These are phyloP conservation scores for Brachyptera risi DNA, from an alignment of 2,888 invertebrate species.

Conservation along the genomic window DNA sequence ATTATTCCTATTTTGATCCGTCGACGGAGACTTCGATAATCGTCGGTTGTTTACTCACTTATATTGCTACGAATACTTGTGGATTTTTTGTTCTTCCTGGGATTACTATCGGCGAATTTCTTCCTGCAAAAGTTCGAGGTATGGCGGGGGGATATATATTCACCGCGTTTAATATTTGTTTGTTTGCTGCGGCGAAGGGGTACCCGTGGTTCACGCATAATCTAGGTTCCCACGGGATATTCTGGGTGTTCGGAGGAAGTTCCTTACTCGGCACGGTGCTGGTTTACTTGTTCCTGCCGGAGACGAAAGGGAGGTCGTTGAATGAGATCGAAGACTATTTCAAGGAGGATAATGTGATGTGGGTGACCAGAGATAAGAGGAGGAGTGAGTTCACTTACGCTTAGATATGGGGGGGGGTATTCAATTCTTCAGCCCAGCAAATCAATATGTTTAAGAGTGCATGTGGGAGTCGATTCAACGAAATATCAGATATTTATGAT, in stretches of 20 bases:
- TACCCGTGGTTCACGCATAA: constrained; percentile 50
- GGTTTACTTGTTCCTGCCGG: constrained; percentile 65
- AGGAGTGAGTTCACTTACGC: not conserved
- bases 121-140: constrained; percentile 69
- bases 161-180: constrained; percentile 62
- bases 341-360: constrained; percentile 55
- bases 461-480: too few species aligned
- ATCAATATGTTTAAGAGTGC: too few species aligned
- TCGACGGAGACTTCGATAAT: constrained; percentile 38
- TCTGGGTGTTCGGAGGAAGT: constrained; percentile 63
- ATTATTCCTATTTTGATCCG: not conserved
- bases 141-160: constrained; percentile 70
- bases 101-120: constrained; percentile 69
- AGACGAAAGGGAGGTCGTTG: constrained; percentile 67
- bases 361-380: constrained; percentile 26
- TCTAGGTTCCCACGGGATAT: constrained; percentile 64
- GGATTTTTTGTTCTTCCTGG: constrained; percentile 72
- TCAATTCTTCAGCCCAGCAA: too few species aligned
- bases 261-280: constrained; percentile 60
- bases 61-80: constrained; percentile 69
- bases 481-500: too few species aligned
- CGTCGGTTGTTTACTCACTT: constrained; percentile 55
- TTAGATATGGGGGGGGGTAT: too few species aligned
- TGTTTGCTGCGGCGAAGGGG: constrained; percentile 66
- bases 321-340: constrained; percentile 77